Evolutionary conservation across 1,140 invertebrate genomes (phyloP).

Genomic region (Homarus americanus): DNA sequence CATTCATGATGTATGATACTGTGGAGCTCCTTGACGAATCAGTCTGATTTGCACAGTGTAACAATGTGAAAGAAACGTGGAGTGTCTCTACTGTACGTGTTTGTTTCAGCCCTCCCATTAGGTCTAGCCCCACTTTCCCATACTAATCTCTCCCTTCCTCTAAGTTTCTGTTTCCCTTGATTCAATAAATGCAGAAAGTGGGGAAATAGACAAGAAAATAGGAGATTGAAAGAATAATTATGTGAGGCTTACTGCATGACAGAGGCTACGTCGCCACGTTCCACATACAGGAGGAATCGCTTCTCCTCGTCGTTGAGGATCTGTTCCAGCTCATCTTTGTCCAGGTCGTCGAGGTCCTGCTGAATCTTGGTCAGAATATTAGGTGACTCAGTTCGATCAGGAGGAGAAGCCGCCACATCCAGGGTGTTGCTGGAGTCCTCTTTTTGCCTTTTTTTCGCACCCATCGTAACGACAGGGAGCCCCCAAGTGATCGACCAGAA

Average conservation of each 20-base stretch:
- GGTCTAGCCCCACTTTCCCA: too few relatives aligned
- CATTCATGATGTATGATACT: too few relatives aligned
- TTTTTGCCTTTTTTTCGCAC: not conserved
- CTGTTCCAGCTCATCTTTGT: conserved; percentile 15
- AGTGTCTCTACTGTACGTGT: too few relatives aligned
- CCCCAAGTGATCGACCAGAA: too few relatives aligned
- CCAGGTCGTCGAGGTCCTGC: not conserved
- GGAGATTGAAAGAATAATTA: too few relatives aligned
- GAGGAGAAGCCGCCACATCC: not conserved
- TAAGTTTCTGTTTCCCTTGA: too few relatives aligned
- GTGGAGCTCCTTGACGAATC: too few relatives aligned
- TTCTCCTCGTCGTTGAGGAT: conserved; percentile 34
- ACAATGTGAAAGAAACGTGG: too few relatives aligned
- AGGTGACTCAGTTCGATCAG: not conserved
- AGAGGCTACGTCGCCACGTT: conserved; percentile 15
- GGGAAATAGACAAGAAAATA: conserved; percentile 68
- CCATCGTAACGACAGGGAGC: too few relatives aligned
- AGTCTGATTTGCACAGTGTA: too few relatives aligned
- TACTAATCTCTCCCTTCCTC: too few relatives aligned
- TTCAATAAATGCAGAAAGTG: conserved; percentile 82
- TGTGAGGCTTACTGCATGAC: conserved; percentile 8
- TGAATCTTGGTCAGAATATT: not conserved
- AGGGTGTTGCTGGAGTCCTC: not conserved
- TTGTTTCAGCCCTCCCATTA: too few relatives aligned
- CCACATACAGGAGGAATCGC: conserved; percentile 16